A percentile compares a stretch with the other conserved stretches of the same genome.
phyloP scores from a whole-genome alignment of 1,140 invertebrate species.

The Drosophila insularis region DNA sequence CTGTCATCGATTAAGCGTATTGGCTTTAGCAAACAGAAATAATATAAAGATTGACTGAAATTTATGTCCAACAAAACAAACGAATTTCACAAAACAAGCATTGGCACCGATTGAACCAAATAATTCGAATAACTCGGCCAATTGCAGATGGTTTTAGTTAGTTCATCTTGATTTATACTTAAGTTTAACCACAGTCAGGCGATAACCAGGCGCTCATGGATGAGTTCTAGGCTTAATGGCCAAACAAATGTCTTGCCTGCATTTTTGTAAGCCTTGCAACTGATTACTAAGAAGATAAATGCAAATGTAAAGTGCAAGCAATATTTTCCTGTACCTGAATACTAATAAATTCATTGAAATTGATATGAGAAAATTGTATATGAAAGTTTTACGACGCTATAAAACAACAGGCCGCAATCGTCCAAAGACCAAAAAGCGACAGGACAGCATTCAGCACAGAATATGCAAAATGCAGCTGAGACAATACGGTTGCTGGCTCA shows the following conservation, averaged over 20 bases:
- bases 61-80: conserved; percentile 49
- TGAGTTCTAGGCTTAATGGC: conserved; percentile 36
- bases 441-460: conserved; percentile 36
- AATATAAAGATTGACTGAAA: conserved; percentile 18
- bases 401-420: conserved; percentile 33
- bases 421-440: conserved; percentile 12
- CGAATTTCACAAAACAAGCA: conserved; percentile 29
- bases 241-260: conserved; percentile 47
- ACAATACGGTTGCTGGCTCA: conserved; percentile 21
- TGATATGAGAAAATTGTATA: conserved; percentile 48
- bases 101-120: conserved; percentile 23
- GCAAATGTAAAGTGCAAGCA: conserved; percentile 11
- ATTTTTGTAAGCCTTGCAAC: conserved; percentile 35
- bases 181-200: conserved; percentile 7
- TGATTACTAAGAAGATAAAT: conserved; percentile 55
- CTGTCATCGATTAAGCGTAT: conserved; percentile 49
- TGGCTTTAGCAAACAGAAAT: neutral
- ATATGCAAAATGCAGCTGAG: conserved; percentile 66
- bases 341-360: conserved; percentile 46
- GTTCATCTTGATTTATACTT: conserved; percentile 48
- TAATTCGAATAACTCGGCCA: conserved; percentile 45
- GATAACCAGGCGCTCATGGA: conserved; percentile 41
- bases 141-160: conserved; percentile 12
- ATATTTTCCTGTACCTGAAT: neutral
- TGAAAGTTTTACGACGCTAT: conserved; percentile 68